These are phyloP conservation scores for Cromileptes altivelis DNA, from an alignment of 2,113 vertebrate species.

Conservation along the genomic window DNA sequence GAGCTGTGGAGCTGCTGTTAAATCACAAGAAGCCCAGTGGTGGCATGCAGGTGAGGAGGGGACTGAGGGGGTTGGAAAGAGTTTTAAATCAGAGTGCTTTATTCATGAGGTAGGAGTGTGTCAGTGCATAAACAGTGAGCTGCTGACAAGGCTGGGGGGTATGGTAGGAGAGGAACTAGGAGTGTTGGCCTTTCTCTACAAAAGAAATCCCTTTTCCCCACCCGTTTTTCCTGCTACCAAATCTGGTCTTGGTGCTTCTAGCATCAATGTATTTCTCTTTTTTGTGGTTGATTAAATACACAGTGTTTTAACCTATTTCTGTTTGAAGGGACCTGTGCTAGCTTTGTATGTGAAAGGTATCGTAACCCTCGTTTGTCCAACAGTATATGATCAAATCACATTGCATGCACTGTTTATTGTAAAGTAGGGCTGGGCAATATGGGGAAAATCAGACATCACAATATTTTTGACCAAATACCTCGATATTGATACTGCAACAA, in stretches of 20 bases:
- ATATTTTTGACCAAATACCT: too few species aligned
- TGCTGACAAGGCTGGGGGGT: background rate
- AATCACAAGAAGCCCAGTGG: constrained; percentile 98
- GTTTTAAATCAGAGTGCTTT: background rate
- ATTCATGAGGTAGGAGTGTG: background rate
- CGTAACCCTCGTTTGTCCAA: too few species aligned
- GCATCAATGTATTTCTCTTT: background rate
- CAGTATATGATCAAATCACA: too few species aligned
- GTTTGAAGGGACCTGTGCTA: background rate
- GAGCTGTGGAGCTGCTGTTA: constrained; percentile 95
- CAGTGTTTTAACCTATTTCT: background rate
- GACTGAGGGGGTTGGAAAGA: background rate
- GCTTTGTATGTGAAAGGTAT: background rate
- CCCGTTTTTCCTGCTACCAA: background rate
- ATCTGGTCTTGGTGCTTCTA: background rate
- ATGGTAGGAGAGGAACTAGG: too few species aligned
- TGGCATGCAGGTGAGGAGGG: constrained; percentile 92
- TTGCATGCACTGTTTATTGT: too few species aligned
- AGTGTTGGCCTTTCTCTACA: background rate
- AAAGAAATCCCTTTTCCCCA: background rate
- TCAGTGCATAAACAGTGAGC: background rate
- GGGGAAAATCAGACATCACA: too few species aligned
- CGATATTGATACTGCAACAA: too few species aligned
- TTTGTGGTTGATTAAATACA: background rate
- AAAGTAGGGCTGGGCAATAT: too few species aligned